phyloP scores from a whole-genome alignment of 2,113 vertebrate genomes.

The Podiceps cristatus region DNA sequence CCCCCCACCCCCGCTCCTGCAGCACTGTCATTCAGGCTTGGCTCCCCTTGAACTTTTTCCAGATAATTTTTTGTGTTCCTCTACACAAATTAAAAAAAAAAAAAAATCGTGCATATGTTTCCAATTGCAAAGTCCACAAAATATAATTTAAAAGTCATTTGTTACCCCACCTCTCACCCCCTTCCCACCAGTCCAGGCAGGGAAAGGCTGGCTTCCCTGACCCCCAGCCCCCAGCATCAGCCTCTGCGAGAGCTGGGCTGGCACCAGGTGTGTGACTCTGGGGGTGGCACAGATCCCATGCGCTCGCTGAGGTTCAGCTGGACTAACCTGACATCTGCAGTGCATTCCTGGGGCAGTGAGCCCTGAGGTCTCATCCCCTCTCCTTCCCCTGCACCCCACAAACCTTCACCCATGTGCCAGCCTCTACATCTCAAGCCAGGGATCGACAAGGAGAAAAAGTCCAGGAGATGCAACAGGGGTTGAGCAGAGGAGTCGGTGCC shows the following conservation, averaged over 20 bases:
- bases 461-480: background rate
- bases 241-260: background rate
- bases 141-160: background rate
- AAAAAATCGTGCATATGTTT: background rate
- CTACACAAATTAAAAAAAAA: background rate
- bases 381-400: background rate
- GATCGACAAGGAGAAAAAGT: background rate
- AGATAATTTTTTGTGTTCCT: background rate
- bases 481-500: accelerated
- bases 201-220: background rate
- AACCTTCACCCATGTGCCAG: background rate
- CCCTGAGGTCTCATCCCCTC: accelerated
- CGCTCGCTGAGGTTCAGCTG: background rate
- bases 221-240: background rate
- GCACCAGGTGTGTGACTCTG: background rate
- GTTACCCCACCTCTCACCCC: background rate
- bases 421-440: background rate
- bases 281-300: background rate
- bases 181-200: background rate
- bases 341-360: background rate
- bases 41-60: background rate
- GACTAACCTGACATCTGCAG: background rate
- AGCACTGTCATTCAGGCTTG: background rate
- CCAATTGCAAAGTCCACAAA: background rate
- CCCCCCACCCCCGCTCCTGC: background rate